Evolutionary conservation across 2,888 invertebrate genomes (phyloP), one percentile per base, ranked within the genome.

Genomic region (Panzeria rudis): DNA sequence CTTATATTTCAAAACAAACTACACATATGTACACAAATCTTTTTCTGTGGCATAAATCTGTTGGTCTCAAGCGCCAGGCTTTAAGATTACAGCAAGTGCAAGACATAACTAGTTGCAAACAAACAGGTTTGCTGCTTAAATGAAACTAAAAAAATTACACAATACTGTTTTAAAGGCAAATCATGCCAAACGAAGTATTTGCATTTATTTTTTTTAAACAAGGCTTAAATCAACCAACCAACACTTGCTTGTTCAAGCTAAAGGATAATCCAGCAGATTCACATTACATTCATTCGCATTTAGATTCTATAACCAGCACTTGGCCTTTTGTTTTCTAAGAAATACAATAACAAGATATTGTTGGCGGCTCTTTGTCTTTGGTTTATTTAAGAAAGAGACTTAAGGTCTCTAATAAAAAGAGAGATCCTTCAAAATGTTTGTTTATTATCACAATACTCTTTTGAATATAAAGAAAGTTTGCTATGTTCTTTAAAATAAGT

Each of bases 1-100:
- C 50, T 82, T 75, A 69, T 47, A 52, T 79, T 62, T 25, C 71
- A 71, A 64, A 71, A 71, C 32, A 79, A 64, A 54, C 41, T 35
- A 38, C 50, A 64, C 52, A 73, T 47, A 41, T 32, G 71, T 25
- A 54, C 25, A 73, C 25, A 61, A n/a, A 38, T 66, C 20, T 15
- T 47, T 61, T 61, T 76, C 25, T 50, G 72, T 54, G 75, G 50
- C 75, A 59, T 56, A 44, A 69, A 80, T 77, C 72, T 72, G n/a
- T 66, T 85, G 73, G 71, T n/a, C 44, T 47, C 73, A 84, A 83
- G 76, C 84, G 82, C 83, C 83, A 84, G 84, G 66, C 62, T 75
- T 44, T n/a, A 15, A 75, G 73, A 69, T 73, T 32, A 69, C 41
- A 52, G 56, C 76, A 81, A 86, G 86, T 86, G 86, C 47, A 83